phyloP scores from a whole-genome alignment of 2,888 invertebrate species.

The Catotricha subobsoleta region DNA sequence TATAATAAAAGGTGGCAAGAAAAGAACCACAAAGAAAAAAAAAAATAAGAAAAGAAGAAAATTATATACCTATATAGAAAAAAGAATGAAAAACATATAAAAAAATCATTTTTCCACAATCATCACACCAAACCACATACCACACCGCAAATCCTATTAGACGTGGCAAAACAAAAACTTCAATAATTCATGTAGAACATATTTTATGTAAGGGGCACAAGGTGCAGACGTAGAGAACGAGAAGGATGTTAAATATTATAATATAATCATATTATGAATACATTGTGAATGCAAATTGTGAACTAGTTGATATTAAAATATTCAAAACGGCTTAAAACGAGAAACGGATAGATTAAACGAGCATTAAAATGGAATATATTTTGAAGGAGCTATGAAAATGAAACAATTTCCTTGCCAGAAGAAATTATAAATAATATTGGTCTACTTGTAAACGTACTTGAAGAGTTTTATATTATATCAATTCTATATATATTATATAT shows the following conservation, averaged over 20 bases:
- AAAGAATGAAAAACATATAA: too few species aligned
- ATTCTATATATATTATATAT: too few species aligned
- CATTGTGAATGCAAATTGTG: conserved; percentile 5
- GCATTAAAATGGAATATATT: conserved; percentile 6
- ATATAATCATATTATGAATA: background rate
- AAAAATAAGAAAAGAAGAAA: background rate
- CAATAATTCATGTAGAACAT: conserved; percentile 7
- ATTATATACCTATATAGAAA: background rate
- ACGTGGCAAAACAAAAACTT: conserved; percentile 4
- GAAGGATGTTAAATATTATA: conserved; percentile 2
- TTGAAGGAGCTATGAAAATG: too few species aligned
- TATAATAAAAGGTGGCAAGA: too few species aligned
- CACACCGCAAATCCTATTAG: conserved; percentile 1
- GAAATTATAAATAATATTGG: too few species aligned
- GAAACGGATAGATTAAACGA: conserved; percentile 5
- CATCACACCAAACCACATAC: background rate
- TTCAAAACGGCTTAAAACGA: conserved; percentile 3
- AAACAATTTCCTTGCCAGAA: too few species aligned
- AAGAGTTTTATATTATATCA: too few species aligned
- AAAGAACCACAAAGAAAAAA: too few species aligned
- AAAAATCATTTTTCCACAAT: too few species aligned
- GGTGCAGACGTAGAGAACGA: background rate
- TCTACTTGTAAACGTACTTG: too few species aligned
- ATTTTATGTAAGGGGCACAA: conserved; percentile 4
- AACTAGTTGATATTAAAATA: conserved; percentile 7